Evolutionary conservation across 2,888 invertebrate genomes (phyloP), one percentile per base, ranked within the genome.

Genomic region (Rapana venosa): DNA sequence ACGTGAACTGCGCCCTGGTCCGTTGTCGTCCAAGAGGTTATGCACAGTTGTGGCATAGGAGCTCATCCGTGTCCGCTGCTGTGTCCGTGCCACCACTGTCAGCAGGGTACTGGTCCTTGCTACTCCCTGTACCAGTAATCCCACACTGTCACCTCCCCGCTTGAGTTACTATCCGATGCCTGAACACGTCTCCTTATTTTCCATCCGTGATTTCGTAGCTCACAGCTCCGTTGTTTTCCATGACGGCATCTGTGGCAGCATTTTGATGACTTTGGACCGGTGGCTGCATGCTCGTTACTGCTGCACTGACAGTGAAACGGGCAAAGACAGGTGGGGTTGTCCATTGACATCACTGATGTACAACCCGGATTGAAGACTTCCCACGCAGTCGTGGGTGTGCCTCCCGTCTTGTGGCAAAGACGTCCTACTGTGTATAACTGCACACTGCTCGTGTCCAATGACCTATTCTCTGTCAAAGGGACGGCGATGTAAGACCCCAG

Each of bases 11-110:
- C 0, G 99, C 98, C 97, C 96, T 99, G 99, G 96, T 99, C n/a
- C 99, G 96, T 99, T 99, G 91, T 98, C 98, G 96, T 99, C 99
- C 92, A 98, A 97, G 1, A 99, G 92, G 97, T 97, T 15, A 99
- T 97, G 30, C 97, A 97, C 95, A 99, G 98, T 86, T 91, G 91
- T n/a, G 36, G 94, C 92, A 22, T 95, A 94, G 2, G 95, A 92
- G 90, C 92, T 94, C 47, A 94, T 92, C 58, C 93, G 94, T 91
- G 88, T 26, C 90, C 92, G 20, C 97, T 97, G 98, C 96, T 15
- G 94, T 93, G 91, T 96, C 96, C 26, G 93, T 93, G 95, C 96
- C 70, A 93, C 85, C 47, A 96, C 92, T 6, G 92, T 92, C n/a
- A 96, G 90, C 32, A 91, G 87, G n/a, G 90, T 96, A 96, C 56